Evolutionary conservation across 2,113 vertebrate genomes (phyloP), one percentile per base, ranked within the genome.

Genomic region (Propithecus coquereli): DNA sequence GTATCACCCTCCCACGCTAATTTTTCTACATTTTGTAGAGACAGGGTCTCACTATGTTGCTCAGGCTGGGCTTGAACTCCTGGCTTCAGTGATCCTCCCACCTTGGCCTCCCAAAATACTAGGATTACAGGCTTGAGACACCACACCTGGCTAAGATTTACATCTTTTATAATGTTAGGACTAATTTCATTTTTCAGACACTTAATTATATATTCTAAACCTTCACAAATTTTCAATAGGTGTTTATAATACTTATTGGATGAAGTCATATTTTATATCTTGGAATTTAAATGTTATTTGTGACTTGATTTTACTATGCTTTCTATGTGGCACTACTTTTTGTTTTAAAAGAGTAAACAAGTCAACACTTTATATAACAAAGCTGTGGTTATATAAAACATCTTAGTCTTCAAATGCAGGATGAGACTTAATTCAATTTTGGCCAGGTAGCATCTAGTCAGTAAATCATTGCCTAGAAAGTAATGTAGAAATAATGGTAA

Each of bases 161-260:
- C n/a, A 87, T 50, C 11, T 92, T 80, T 45, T 22, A 79, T 45
- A 68, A 82, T 79, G 27, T 86, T 94, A 70, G 9, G 1, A 76
- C 32, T 90, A 83, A 87, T 66, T 89, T 96, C 40, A 93, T 86
- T 85, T 92, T 95, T 86, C 59, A 91, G 70, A 95, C 93, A 52
- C 71, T 82, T 89, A 88, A 92, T 92, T 92, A 68, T 6, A 43
- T 8, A 89, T 83, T 59, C 43, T 73, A 68, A 94, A 77, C 11
- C 37, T 88, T 82, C 25, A 91, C 80, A 92, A 96, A 95, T 82
- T 68, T 43, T 92, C 95, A 92, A 71, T 9, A 54, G 18, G 52
- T 97, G 16, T 94, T 93, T 93, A 82, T 30, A 89, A 87, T 74
- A 80, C 40, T 76, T 74, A 57, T 27, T 61, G 22, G 45, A 8